Evolutionary conservation across 2,888 invertebrate species (phyloP).

Genomic region (Plagiodera versicolora): DNA sequence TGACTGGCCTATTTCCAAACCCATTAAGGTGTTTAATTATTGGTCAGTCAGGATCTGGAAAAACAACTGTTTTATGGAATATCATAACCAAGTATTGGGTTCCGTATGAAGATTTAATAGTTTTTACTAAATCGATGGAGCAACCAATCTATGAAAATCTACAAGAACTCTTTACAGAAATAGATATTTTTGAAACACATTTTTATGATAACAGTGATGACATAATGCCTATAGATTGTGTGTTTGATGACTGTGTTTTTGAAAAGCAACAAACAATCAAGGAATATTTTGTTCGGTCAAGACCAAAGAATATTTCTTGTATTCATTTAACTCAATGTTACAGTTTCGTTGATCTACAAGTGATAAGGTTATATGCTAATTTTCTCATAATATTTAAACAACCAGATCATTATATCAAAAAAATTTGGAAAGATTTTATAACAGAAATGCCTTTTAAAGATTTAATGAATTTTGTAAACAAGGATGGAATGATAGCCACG

Average conservation of each 20-base stretch:
- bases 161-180: slow-evolving; percentile 10
- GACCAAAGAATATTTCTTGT: slow-evolving; percentile 15
- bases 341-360: slow-evolving; percentile 8
- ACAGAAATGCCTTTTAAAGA: slow-evolving; percentile 14
- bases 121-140: slow-evolving; percentile 11
- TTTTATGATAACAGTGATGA: slow-evolving; percentile 8
- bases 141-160: slow-evolving; percentile 10
- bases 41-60: slow-evolving; percentile 10
- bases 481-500: slow-evolving; percentile 9
- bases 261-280: slow-evolving; percentile 6
- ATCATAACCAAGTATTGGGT: slow-evolving; percentile 11
- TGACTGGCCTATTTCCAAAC: slow-evolving; percentile 3
- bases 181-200: slow-evolving; percentile 6
- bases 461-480: slow-evolving; percentile 12
- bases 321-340: slow-evolving; percentile 12
- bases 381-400: slow-evolving; percentile 12
- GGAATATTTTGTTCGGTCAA: neutral
- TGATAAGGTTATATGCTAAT: slow-evolving; percentile 13
- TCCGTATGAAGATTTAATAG: slow-evolving; percentile 5
- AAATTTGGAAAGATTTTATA: slow-evolving; percentile 18
- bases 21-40: slow-evolving; percentile 13
- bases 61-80: slow-evolving; percentile 16
- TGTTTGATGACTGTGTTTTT: slow-evolving; percentile 5
- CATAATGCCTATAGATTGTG: neutral
- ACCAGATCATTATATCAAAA: slow-evolving; percentile 11